Evolutionary conservation across 2,113 vertebrate species (phyloP).

Genomic region (Cyprinodon variegatus): DNA sequence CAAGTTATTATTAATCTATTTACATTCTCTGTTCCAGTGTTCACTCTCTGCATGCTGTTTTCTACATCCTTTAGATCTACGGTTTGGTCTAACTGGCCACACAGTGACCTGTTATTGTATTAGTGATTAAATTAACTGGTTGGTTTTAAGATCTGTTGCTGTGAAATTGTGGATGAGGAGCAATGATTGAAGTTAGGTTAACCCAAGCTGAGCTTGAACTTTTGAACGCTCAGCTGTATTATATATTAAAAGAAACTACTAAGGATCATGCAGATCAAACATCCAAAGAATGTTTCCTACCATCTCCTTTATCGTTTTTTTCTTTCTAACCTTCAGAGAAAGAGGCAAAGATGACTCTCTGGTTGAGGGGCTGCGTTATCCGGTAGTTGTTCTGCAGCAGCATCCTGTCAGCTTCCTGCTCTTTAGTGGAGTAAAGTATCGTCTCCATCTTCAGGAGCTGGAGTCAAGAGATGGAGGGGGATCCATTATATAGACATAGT

Average conservation of each 20-base stretch:
- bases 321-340: constrained; percentile 70
- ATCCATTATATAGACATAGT: background rate
- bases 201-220: constrained; percentile 5
- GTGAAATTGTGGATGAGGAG: background rate
- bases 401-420: constrained; percentile 40
- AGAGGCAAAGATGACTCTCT: constrained; percentile 74
- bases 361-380: constrained; percentile 74
- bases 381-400: constrained; percentile 80
- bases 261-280: background rate
- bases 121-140: constrained; percentile 3
- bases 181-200: constrained; percentile 10
- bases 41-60: background rate
- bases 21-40: constrained; percentile 40
- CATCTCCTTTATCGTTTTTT: background rate
- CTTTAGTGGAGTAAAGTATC: constrained; percentile 71
- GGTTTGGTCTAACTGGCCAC: background rate
- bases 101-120: background rate
- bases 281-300: background rate
- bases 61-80: no score
- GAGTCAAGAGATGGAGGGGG: background rate
- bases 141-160: background rate
- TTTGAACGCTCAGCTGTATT: background rate
- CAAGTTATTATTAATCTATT: constrained; percentile 29
- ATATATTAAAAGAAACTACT: background rate
- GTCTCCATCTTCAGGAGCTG: constrained; percentile 80